Percentiles rank a stretch among this genome's conserved stretches.
These are phyloP conservation scores for Neoniphon sammara DNA, from an alignment of 2,797 vertebrate species.

Conservation along the genomic window DNA sequence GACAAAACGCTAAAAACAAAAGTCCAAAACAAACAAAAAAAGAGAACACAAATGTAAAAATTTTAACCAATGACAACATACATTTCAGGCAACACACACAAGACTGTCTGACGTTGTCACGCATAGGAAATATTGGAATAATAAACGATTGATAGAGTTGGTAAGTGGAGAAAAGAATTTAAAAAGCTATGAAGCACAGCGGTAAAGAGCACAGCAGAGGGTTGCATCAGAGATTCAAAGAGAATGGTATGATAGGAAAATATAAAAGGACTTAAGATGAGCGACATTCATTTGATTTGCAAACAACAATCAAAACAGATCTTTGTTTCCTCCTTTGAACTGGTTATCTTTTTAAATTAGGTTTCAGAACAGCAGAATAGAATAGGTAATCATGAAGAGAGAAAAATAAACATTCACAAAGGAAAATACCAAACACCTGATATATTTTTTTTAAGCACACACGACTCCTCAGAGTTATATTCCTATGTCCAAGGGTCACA, in stretches of 20 bases:
- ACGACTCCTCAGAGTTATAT: slow-evolving; percentile 65
- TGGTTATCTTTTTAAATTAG: slow-evolving; percentile 54
- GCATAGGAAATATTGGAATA: slow-evolving; percentile 29
- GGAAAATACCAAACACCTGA: slow-evolving; percentile 70
- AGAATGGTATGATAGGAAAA: slow-evolving; percentile 18
- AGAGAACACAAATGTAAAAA: slow-evolving; percentile 58
- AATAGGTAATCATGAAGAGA: slow-evolving; percentile 59
- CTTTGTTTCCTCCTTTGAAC: slow-evolving; percentile 42
- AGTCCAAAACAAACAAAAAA: slow-evolving; percentile 35
- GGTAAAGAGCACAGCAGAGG: neutral
- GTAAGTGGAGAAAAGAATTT: slow-evolving; percentile 13
- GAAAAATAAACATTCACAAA: slow-evolving; percentile 72
- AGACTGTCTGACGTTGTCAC: slow-evolving; percentile 39
- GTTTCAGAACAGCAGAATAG: slow-evolving; percentile 59
- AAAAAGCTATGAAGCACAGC: slow-evolving; percentile 3
- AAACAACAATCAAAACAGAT: slow-evolving; percentile 70
- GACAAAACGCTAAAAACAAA: slow-evolving; percentile 64
- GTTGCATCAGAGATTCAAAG: slow-evolving; percentile 24
- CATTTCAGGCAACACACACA: slow-evolving; percentile 59
- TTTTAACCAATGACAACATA: slow-evolving; percentile 59
- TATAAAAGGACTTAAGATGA: slow-evolving; percentile 30
- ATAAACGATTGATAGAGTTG: neutral
- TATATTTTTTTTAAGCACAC: slow-evolving; percentile 65
- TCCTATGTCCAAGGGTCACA: slow-evolving; percentile 60
- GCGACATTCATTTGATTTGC: slow-evolving; percentile 77